Percentiles rank a stretch among this genome's conserved stretches.
phyloP scores from a whole-genome alignment of 1,140 invertebrate species.

The Neodiprion pinetum region DNA sequence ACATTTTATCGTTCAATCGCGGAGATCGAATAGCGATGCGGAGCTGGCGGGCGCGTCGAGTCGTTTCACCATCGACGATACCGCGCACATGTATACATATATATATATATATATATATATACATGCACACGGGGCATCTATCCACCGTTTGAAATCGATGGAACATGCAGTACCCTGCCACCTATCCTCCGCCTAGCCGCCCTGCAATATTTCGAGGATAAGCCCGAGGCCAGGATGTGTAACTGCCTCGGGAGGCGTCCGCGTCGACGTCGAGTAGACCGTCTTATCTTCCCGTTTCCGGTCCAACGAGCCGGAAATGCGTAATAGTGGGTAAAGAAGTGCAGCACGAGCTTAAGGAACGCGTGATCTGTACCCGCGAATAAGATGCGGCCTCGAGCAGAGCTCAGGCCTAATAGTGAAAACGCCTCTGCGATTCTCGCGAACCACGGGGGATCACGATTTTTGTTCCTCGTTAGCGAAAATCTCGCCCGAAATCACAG shows the following conservation, averaged over 20 bases:
- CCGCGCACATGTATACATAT: neutral
- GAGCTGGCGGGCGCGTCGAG: too few relatives aligned
- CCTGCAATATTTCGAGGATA: neutral
- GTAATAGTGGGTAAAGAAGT: constrained; percentile 1
- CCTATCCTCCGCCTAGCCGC: too few relatives aligned
- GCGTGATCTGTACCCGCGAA: neutral
- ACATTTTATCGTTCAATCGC: too few relatives aligned
- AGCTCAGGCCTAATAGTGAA: neutral
- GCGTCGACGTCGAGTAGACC: neutral
- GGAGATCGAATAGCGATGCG: too few relatives aligned
- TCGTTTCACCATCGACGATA: too few relatives aligned
- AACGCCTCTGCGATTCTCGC: too few relatives aligned
- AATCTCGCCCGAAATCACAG: too few relatives aligned
- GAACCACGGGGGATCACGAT: too few relatives aligned
- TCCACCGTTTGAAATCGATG: neutral
- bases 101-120: neutral
- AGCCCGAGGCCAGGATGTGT: neutral
- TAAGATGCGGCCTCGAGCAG: too few relatives aligned
- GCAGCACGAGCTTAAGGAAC: neutral
- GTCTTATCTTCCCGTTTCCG: neutral
- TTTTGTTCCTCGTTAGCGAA: too few relatives aligned
- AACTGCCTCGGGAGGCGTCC: neutral
- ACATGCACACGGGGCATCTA: neutral
- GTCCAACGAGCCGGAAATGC: constrained; percentile 1
- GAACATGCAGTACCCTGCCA: too few relatives aligned